Percentiles rank a stretch among this genome's conserved stretches.
phyloP scores from a whole-genome alignment of 2,888 invertebrate genomes.

The Rutpela maculata region DNA sequence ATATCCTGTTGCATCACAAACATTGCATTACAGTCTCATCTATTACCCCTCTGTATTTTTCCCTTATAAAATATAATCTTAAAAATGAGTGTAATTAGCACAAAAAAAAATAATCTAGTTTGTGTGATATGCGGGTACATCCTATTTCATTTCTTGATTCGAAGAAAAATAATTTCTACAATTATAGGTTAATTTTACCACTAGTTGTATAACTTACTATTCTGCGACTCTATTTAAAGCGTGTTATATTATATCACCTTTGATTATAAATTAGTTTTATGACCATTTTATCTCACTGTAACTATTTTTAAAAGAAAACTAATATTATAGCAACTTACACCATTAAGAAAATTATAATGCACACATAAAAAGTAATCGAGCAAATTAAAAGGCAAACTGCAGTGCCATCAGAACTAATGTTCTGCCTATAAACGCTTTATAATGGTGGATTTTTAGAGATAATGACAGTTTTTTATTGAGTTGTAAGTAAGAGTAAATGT shows the following conservation, averaged over 20 bases:
- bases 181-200: too few relatives aligned
- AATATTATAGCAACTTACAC: constrained; percentile 14
- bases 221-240: background rate
- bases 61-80: too few relatives aligned
- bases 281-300: background rate
- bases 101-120: too few relatives aligned
- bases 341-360: constrained; percentile 33
- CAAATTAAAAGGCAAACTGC: constrained; percentile 31
- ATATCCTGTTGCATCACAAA: too few relatives aligned
- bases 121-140: too few relatives aligned
- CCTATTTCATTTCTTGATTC: too few relatives aligned
- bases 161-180: too few relatives aligned
- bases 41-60: too few relatives aligned
- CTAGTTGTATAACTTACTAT: background rate
- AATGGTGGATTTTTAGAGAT: constrained; percentile 52
- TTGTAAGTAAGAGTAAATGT: constrained; percentile 50
- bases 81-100: too few relatives aligned
- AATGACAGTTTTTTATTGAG: constrained; percentile 56
- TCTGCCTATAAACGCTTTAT: constrained; percentile 55
- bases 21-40: too few relatives aligned
- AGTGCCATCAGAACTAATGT: constrained; percentile 29
- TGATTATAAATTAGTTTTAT: constrained; percentile 8
- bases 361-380: constrained; percentile 21
- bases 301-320: constrained; percentile 17
- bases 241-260: background rate